A percentile compares a stretch with the other conserved stretches of the same genome.
These are phyloP conservation scores for Falco novaeseelandiae DNA, from an alignment of 2,797 vertebrate species.

Conservation along the genomic window DNA sequence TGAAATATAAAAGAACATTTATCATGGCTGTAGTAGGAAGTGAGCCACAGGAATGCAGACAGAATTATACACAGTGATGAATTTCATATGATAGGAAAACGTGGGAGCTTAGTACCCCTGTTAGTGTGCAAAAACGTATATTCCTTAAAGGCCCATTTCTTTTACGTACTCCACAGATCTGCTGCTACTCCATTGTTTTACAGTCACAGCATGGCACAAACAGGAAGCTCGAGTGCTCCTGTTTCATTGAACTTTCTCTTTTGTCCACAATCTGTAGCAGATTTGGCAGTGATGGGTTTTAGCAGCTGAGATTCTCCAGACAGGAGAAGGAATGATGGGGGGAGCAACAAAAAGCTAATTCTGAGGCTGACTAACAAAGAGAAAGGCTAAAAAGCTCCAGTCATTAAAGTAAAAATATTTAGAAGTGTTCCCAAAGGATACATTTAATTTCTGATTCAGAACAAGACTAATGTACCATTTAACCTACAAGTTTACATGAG, in stretches of 20 bases:
- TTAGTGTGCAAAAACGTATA: background rate
- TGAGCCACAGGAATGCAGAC: constrained; percentile 10
- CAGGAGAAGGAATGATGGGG: background rate
- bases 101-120: background rate
- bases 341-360: background rate
- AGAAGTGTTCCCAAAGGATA: background rate
- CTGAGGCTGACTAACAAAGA: background rate
- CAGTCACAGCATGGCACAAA: background rate
- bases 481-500: background rate
- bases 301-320: constrained; percentile 41
- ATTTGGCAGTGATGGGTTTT: constrained; percentile 28
- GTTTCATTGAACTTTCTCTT: constrained; percentile 13
- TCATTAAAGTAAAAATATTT: background rate
- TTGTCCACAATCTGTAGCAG: constrained; percentile 9
- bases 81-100: background rate
- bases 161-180: background rate
- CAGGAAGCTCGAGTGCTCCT: background rate
- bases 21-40: constrained; percentile 43
- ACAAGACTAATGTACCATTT: background rate
- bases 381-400: background rate
- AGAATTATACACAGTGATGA: constrained; percentile 25
- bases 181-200: background rate
- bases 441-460: background rate
- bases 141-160: background rate
- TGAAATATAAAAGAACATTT: constrained; percentile 55